A percentile compares a stretch with the other conserved stretches of the same genome.
phyloP scores from a whole-genome alignment of 23 tunicate species.

The Diplosoma virens region DNA sequence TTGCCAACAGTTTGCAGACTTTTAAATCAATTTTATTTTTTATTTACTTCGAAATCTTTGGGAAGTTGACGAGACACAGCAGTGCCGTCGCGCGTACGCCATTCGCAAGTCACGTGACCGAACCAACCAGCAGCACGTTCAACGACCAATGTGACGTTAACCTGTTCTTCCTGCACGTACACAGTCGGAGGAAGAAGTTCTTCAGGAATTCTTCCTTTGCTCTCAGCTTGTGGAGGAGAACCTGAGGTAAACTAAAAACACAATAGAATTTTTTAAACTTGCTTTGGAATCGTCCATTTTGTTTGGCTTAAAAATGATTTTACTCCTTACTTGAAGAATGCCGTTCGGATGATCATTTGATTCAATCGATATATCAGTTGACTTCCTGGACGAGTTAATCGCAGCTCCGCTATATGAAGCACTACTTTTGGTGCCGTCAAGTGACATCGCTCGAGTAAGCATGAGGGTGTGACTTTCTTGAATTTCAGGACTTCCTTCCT shows the following conservation, averaged over 20 bases:
- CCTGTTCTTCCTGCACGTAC: constrained; percentile 62
- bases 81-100: constrained; percentile 73
- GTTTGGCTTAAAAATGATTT: background rate
- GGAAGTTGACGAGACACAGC: constrained; percentile 68
- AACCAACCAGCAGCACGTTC: constrained; percentile 81
- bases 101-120: constrained; percentile 76
- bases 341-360: constrained; percentile 76
- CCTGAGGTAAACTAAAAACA: constrained; percentile 42
- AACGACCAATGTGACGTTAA: constrained; percentile 35
- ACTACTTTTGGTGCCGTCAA: constrained; percentile 48
- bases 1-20: no score
- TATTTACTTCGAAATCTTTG: constrained; percentile 58
- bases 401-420: constrained; percentile 61
- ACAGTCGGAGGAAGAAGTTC: constrained; percentile 7
- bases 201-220: constrained; percentile 24
- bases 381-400: constrained; percentile 1
- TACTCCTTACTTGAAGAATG: constrained; percentile 49
- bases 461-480: constrained; percentile 40
- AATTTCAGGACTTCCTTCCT: constrained; percentile 60
- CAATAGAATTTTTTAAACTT: background rate
- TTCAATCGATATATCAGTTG: constrained; percentile 27
- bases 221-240: background rate
- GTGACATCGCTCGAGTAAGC: constrained; percentile 14
- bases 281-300: background rate
- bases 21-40: no score